Conservation (phyloP, 2,113 vertebrate genomes). For the Zosterops hypoxanthus region DNA sequence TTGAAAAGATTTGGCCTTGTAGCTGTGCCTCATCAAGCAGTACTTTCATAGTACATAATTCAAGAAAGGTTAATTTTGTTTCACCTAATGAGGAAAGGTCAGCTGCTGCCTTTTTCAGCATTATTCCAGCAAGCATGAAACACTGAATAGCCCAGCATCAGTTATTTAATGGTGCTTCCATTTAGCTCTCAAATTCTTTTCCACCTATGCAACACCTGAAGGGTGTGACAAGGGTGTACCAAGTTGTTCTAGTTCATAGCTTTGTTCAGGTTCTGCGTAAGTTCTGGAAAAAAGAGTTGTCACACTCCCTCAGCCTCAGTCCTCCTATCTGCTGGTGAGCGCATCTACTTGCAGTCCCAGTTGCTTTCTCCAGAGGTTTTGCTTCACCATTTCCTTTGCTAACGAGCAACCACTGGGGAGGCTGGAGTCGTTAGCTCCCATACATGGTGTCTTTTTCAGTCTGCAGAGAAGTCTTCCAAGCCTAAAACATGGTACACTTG, state of each 20-base stretch:
- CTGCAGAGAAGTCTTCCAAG: background rate
- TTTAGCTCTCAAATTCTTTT: background rate
- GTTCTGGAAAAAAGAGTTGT: background rate
- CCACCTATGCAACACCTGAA: background rate
- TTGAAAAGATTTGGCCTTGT: constrained; percentile 6
- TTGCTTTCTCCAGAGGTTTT: background rate
- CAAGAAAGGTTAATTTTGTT: background rate
- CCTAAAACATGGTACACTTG: background rate
- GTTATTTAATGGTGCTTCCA: background rate
- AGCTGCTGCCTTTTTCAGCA: background rate
- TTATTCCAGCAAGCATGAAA: background rate
- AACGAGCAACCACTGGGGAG: background rate
- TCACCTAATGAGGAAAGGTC: background rate
- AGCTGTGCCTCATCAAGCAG: background rate
- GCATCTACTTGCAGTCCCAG: background rate
- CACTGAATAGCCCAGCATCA: background rate
- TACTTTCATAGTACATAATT: background rate
- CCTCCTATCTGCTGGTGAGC: background rate
- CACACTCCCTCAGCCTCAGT: background rate
- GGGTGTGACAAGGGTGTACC: background rate
- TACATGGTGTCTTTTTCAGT: background rate
- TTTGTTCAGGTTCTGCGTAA: background rate
- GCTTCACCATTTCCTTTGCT: background rate
- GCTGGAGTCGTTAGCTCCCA: background rate
- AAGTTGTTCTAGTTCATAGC: background rate